Conservation (phyloP, 1,140 invertebrate species). For the Drosophila ogumai region DNA sequence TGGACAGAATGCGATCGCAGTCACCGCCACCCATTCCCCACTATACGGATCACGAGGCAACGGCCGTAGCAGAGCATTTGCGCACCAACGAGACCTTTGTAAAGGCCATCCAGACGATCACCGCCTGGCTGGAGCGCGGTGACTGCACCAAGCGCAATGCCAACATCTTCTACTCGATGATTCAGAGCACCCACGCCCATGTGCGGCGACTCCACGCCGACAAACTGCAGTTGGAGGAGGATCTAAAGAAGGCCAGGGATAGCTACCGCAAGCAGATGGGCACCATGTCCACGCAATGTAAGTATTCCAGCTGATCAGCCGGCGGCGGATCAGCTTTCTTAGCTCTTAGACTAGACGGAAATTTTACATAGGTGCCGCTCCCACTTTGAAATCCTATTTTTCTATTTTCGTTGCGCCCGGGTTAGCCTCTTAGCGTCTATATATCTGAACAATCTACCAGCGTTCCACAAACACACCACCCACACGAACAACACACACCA, state of each 20-base stretch:
- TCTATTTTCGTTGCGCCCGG: slow-evolving; percentile 59
- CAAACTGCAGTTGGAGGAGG: slow-evolving; percentile 94
- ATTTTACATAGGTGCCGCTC: slow-evolving; percentile 65
- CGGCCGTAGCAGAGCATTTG: slow-evolving; percentile 92
- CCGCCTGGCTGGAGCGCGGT: slow-evolving; percentile 95
- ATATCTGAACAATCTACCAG: slow-evolving; percentile 57
- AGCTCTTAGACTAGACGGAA: slow-evolving; percentile 58
- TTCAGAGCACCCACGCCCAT: slow-evolving; percentile 96
- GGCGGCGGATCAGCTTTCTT: slow-evolving; percentile 22
- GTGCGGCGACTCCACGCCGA: slow-evolving; percentile 93
- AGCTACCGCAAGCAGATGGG: slow-evolving; percentile 92
- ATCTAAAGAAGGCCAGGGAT: slow-evolving; percentile 92
- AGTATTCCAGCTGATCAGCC: slow-evolving; percentile 86
- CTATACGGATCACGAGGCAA: slow-evolving; percentile 94
- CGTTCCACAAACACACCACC: slow-evolving; percentile 37
- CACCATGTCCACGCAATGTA: slow-evolving; percentile 93
- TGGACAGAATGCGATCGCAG: slow-evolving; percentile 89
- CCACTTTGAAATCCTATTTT: slow-evolving; percentile 58
- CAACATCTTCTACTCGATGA: slow-evolving; percentile 96
- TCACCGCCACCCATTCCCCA: slow-evolving; percentile 94
- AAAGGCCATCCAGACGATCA: slow-evolving; percentile 92
- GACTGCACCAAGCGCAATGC: slow-evolving; percentile 95
- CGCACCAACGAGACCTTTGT: slow-evolving; percentile 92
- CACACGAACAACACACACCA: slow-evolving; percentile 37
- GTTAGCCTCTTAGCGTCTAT: slow-evolving; percentile 69